Conservation (phyloP, 2,113 vertebrate genomes). For the Poecile atricapillus region DNA sequence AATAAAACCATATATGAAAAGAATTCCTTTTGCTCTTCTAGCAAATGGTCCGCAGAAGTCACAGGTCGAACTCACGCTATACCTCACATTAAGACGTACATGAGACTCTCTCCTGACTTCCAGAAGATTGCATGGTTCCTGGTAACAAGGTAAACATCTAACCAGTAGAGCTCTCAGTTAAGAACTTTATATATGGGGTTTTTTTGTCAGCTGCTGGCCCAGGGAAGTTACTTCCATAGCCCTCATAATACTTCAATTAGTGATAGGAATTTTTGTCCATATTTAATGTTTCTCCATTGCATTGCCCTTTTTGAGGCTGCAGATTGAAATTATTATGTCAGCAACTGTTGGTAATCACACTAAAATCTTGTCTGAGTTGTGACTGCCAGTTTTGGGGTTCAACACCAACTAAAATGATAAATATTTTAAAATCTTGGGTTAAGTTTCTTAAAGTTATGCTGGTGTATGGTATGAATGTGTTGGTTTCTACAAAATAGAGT, state of each 20-base stretch:
- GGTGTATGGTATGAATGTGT: background rate
- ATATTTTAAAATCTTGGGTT: background rate
- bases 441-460: background rate
- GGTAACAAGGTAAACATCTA: constrained; percentile 84
- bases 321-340: background rate
- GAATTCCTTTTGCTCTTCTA: constrained; percentile 35
- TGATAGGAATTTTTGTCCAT: background rate
- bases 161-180: background rate
- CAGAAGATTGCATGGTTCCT: constrained; percentile 90
- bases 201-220: background rate
- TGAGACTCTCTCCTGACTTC: constrained; percentile 89
- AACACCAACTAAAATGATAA: background rate
- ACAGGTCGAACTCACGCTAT: constrained; percentile 90
- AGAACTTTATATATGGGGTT: background rate
- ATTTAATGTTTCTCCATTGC: background rate
- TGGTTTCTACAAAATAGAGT: background rate
- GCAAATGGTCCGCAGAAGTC: constrained; percentile 87
- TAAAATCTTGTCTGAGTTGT: background rate
- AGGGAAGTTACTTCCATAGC: background rate
- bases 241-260: background rate
- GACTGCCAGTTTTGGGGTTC: background rate
- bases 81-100: constrained; percentile 97
- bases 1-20: background rate
- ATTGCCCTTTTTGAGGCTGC: background rate
- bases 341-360: background rate